A percentile compares a stretch with the other conserved stretches of the same genome.
Conservation (phyloP, 2,797 vertebrate genomes). For the Enoplosus armatus region DNA sequence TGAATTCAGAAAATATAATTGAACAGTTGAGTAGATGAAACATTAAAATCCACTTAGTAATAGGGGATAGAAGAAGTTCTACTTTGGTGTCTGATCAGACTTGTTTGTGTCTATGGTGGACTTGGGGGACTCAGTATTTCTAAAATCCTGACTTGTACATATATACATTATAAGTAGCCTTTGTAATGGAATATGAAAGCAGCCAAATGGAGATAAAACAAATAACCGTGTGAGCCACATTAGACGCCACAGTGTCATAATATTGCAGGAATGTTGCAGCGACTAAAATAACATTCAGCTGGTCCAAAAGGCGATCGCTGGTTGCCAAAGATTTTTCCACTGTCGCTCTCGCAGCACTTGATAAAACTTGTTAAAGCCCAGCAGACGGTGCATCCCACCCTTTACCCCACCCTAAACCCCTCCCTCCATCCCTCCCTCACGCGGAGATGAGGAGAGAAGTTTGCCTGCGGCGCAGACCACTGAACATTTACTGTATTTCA, state of each 20-base stretch:
- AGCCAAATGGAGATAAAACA: background rate
- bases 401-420: constrained; percentile 61
- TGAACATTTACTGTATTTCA: constrained; percentile 69
- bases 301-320: constrained; percentile 31
- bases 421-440: constrained; percentile 50
- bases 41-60: background rate
- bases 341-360: constrained; percentile 39
- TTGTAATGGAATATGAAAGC: background rate
- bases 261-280: constrained; percentile 36
- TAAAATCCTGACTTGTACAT: background rate
- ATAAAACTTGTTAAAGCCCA: constrained; percentile 55
- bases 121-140: background rate
- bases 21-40: background rate
- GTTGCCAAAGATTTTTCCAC: constrained; percentile 47
- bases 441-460: constrained; percentile 77
- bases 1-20: background rate
- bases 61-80: background rate
- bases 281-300: constrained; percentile 66
- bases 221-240: background rate
- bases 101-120: background rate
- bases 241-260: background rate
- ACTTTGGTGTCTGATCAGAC: background rate
- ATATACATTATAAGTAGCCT: background rate
- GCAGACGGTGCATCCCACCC: constrained; percentile 60
- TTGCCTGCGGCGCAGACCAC: constrained; percentile 71